Evolutionary conservation across 2,888 invertebrate genomes (phyloP).

Genomic region (Arenicola marina): DNA sequence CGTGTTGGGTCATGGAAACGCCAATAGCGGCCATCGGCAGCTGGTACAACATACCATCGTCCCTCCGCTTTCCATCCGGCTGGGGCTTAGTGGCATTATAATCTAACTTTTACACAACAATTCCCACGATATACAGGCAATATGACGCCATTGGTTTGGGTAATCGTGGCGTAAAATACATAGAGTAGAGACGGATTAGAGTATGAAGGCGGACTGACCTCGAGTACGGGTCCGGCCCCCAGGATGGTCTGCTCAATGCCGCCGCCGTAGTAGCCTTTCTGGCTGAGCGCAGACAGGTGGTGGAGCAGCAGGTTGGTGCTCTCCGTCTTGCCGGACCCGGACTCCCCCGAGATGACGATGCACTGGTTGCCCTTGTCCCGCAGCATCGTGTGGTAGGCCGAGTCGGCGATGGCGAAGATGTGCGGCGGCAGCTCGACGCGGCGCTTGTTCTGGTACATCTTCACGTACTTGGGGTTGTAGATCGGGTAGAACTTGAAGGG

Average conservation of each 20-base stretch:
- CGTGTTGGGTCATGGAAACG: no score
- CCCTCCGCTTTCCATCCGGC: no score
- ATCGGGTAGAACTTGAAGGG: slow-evolving; percentile 90
- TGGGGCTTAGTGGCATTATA: no score
- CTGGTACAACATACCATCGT: no score
- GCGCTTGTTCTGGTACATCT: slow-evolving; percentile 89
- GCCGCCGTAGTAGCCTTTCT: slow-evolving; percentile 80
- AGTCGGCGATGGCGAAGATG: slow-evolving; percentile 94
- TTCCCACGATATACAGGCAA: not conserved
- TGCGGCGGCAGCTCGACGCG: slow-evolving; percentile 92
- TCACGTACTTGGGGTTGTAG: slow-evolving; percentile 96
- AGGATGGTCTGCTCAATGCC: slow-evolving; percentile 97
- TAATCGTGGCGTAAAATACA: no score
- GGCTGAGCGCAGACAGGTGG: slow-evolving; percentile 91
- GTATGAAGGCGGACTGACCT: slow-evolving; percentile 66
- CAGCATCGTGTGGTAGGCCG: slow-evolving; percentile 93
- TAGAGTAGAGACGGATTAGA: no score
- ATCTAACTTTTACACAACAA: not conserved
- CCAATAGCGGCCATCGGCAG: no score
- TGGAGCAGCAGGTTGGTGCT: slow-evolving; percentile 94
- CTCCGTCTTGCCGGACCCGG: slow-evolving; percentile 95
- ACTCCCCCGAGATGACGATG: slow-evolving; percentile 93
- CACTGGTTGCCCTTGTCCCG: slow-evolving; percentile 88
- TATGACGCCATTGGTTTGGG: no score
- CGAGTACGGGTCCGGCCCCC: slow-evolving; percentile 92